phyloP scores from a whole-genome alignment of 1,140 invertebrate species.

The Leguminivora glycinivorella region DNA sequence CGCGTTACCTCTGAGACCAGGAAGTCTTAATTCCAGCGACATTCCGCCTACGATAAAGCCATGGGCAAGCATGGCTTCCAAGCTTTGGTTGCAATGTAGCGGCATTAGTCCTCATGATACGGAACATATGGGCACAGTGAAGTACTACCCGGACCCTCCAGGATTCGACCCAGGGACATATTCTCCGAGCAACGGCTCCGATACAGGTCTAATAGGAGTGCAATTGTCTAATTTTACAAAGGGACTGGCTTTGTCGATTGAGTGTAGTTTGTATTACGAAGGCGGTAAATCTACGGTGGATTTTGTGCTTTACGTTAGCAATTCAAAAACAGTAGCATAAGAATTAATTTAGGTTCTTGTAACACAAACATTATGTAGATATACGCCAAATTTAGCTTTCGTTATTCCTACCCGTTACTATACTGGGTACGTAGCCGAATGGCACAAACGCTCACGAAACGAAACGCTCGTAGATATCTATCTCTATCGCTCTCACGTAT shows the following conservation, averaged over 20 bases:
- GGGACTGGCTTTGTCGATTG: constrained; percentile 57
- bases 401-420: too few species aligned
- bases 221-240: constrained; percentile 61
- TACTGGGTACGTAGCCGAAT: too few species aligned
- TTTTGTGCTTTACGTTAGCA: constrained; percentile 58
- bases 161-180: constrained; percentile 57
- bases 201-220: constrained; percentile 55
- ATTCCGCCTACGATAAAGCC: constrained; percentile 47
- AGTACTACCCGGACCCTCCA: constrained; percentile 64
- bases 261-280: constrained; percentile 65
- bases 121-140: constrained; percentile 60
- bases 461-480: too few species aligned
- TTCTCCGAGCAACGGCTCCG: constrained; percentile 43
- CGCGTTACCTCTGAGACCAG: constrained; percentile 46
- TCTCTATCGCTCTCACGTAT: too few species aligned
- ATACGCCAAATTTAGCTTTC: not conserved
- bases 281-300: constrained; percentile 48
- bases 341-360: not conserved
- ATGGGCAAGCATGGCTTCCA: constrained; percentile 53
- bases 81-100: constrained; percentile 58
- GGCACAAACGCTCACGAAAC: too few species aligned
- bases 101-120: constrained; percentile 61
- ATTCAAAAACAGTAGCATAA: constrained; percentile 31
- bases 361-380: not conserved
- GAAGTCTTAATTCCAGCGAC: constrained; percentile 36